phyloP scores from a whole-genome alignment of 2,113 vertebrate species.

The Fulica atra region DNA sequence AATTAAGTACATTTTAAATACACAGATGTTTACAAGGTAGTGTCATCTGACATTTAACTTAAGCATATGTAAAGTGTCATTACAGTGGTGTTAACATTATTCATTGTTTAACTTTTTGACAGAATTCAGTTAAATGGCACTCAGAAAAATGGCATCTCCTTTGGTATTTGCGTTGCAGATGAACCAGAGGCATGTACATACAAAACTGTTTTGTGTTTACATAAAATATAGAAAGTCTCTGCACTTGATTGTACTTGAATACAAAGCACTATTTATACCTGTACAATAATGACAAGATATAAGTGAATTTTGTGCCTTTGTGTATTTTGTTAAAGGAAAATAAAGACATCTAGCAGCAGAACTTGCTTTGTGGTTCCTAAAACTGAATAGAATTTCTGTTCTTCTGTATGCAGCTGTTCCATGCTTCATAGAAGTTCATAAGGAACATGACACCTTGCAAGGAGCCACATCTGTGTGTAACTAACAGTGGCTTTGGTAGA shows the following conservation, averaged over 20 bases:
- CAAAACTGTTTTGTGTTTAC: slow-evolving; percentile 82
- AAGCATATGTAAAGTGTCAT: slow-evolving; percentile 53
- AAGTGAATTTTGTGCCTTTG: slow-evolving; percentile 76
- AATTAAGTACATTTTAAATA: slow-evolving; percentile 54
- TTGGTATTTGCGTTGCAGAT: slow-evolving; percentile 67
- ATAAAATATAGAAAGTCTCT: slow-evolving; percentile 77
- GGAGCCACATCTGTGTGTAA: background rate
- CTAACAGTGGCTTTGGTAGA: background rate
- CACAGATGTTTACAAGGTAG: slow-evolving; percentile 67
- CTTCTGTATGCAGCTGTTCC: background rate
- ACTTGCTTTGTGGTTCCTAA: slow-evolving; percentile 43
- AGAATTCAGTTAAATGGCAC: slow-evolving; percentile 64
- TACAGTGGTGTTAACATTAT: slow-evolving; percentile 53
- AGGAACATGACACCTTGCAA: background rate
- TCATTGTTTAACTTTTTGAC: slow-evolving; percentile 63
- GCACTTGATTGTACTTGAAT: slow-evolving; percentile 84
- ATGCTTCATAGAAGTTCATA: background rate
- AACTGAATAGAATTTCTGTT: background rate
- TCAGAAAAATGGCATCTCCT: slow-evolving; percentile 63
- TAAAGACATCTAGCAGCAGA: slow-evolving; percentile 74
- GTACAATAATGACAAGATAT: slow-evolving; percentile 74
- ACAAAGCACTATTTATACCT: slow-evolving; percentile 82
- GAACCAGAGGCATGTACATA: slow-evolving; percentile 68
- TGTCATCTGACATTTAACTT: slow-evolving; percentile 60
- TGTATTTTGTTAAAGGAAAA: slow-evolving; percentile 81